These are phyloP conservation scores for Drosophila differens DNA, from an alignment of 2,888 invertebrate genomes.

Conservation along the genomic window DNA sequence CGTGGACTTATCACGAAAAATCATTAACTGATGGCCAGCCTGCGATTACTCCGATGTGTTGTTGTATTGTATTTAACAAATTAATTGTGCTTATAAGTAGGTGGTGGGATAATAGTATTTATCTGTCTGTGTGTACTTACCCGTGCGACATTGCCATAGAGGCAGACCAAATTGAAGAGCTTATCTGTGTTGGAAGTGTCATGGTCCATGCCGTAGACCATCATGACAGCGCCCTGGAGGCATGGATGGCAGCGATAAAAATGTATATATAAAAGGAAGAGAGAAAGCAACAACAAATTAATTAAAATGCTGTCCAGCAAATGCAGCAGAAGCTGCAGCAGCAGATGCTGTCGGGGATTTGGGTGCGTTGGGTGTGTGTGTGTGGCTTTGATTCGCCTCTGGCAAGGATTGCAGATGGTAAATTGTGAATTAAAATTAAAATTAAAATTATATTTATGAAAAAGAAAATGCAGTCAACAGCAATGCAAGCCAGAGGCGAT, in stretches of 20 bases:
- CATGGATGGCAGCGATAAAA: slow-evolving; percentile 19
- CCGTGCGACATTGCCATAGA: slow-evolving; percentile 99
- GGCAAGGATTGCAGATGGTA: slow-evolving; percentile 34
- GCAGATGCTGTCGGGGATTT: slow-evolving; percentile 28
- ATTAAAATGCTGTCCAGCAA: slow-evolving; percentile 61
- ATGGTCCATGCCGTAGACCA: slow-evolving; percentile 98
- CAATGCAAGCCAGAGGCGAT: slow-evolving; percentile 20
- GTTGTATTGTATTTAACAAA: slow-evolving; percentile 30
- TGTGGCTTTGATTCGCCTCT: slow-evolving; percentile 15
- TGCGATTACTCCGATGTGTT: slow-evolving; percentile 4
- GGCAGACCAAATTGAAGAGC: slow-evolving; percentile 98
- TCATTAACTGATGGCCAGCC: slow-evolving; percentile 8
- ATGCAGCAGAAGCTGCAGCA: slow-evolving; percentile 21
- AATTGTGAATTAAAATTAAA: slow-evolving; percentile 54
- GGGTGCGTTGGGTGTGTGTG: slow-evolving; percentile 8
- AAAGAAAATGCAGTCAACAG: slow-evolving; percentile 11
- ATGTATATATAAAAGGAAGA: not conserved
- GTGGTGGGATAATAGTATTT: not conserved
- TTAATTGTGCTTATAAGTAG: slow-evolving; percentile 35
- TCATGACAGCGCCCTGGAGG: slow-evolving; percentile 95
- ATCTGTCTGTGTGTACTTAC: slow-evolving; percentile 87
- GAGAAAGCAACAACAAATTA: slow-evolving; percentile 51
- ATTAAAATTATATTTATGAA: slow-evolving; percentile 53
- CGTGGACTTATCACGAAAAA: slow-evolving; percentile 15
- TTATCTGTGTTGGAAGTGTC: slow-evolving; percentile 97